Conservation (phyloP, 2,888 invertebrate genomes). For the Agrotis exclamationis region DNA sequence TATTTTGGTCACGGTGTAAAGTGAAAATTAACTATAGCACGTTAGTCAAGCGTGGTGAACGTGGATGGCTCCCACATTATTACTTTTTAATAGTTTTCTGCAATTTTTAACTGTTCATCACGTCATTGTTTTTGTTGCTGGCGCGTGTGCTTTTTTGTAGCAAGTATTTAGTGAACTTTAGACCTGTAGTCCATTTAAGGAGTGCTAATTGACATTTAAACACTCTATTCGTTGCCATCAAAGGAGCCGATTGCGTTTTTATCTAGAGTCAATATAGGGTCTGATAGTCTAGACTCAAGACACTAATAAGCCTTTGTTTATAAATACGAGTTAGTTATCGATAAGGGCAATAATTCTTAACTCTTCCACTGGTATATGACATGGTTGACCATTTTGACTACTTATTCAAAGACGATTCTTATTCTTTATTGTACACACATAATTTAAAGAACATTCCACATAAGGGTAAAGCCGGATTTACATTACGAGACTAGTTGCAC, state of each 20-base stretch:
- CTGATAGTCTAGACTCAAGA: too few species aligned
- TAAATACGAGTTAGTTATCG: background rate
- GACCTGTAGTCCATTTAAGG: background rate
- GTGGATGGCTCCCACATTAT: conserved; percentile 49
- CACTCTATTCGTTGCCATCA: background rate
- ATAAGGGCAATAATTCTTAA: too few species aligned
- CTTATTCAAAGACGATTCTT: background rate
- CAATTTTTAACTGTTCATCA: conserved; percentile 20
- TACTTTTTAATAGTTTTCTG: conserved; percentile 25
- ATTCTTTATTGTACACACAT: too few species aligned
- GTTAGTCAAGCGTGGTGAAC: conserved; percentile 35
- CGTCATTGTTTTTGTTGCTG: conserved; percentile 24
- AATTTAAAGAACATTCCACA: too few species aligned
- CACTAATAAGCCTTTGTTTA: too few species aligned
- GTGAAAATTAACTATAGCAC: conserved; percentile 53
- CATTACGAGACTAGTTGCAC: too few species aligned
- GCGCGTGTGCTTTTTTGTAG: conserved; percentile 6
- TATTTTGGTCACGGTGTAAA: conserved; percentile 55
- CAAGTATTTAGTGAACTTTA: conserved; percentile 11
- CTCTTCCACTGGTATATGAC: background rate
- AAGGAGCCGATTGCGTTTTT: background rate
- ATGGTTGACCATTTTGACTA: background rate
- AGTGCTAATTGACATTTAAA: background rate
- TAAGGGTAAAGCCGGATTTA: too few species aligned
- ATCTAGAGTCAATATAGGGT: too few species aligned